These are phyloP conservation scores for Hermaeophaga mercurialis DNA, from an alignment of 2,888 invertebrate genomes.

Conservation along the genomic window DNA sequence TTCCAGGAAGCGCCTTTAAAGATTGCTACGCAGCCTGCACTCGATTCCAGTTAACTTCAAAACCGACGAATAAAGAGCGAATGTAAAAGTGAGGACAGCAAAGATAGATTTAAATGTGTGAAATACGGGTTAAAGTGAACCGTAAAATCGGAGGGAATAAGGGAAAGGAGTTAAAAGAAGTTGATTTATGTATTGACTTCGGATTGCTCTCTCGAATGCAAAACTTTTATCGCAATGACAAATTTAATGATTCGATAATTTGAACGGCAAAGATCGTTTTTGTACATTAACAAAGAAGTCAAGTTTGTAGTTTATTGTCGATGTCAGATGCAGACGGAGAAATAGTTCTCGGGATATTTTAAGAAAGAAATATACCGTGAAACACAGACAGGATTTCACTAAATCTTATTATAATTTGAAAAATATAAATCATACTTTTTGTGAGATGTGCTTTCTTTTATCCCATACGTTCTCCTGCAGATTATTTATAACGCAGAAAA, in stretches of 20 bases:
- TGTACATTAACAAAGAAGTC: slow-evolving; percentile 17
- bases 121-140: slow-evolving; percentile 44
- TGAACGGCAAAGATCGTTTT: slow-evolving; percentile 38
- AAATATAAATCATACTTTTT: too few species aligned
- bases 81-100: slow-evolving; percentile 31
- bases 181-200: slow-evolving; percentile 49
- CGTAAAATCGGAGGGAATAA: slow-evolving; percentile 43
- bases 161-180: slow-evolving; percentile 42
- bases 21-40: slow-evolving; percentile 36
- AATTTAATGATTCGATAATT: slow-evolving; percentile 42
- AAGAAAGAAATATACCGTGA: neutral
- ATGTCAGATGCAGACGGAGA: slow-evolving; percentile 3
- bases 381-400: too few species aligned
- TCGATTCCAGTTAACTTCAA: slow-evolving; percentile 18
- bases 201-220: slow-evolving; percentile 35
- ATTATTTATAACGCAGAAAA: too few species aligned
- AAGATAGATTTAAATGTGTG: slow-evolving; percentile 44
- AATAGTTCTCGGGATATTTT: neutral
- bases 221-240: slow-evolving; percentile 43
- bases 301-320: slow-evolving; percentile 20
- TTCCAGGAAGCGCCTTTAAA: slow-evolving; percentile 8
- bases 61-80: slow-evolving; percentile 21
- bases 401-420: too few species aligned
- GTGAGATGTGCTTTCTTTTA: too few species aligned
- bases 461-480: too few species aligned